phyloP scores from a whole-genome alignment of 2,113 vertebrate species.

The Bubo scandiacus region DNA sequence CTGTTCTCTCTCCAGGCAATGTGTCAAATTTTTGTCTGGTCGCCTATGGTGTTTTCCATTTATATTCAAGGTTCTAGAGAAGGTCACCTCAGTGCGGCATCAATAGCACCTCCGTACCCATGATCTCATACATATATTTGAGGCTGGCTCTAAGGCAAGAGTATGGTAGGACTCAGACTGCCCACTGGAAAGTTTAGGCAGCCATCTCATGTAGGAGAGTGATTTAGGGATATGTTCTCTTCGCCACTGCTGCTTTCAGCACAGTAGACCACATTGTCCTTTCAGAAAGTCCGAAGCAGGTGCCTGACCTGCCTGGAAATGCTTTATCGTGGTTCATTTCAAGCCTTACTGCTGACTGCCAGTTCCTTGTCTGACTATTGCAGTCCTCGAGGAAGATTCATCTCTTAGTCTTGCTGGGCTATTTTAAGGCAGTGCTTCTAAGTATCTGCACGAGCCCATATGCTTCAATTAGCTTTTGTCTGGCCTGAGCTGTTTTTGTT shows the following conservation, averaged over 20 bases:
- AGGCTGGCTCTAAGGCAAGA: neutral
- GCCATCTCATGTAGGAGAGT: neutral
- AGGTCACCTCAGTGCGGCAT: slow-evolving; percentile 39
- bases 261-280: neutral
- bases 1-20: slow-evolving; percentile 38
- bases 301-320: neutral
- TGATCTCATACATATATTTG: neutral
- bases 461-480: slow-evolving; percentile 51
- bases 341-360: neutral
- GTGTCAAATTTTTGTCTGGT: slow-evolving; percentile 15
- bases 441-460: neutral
- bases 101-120: neutral
- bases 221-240: slow-evolving; percentile 12
- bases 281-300: neutral
- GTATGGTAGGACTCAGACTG: neutral
- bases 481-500: slow-evolving; percentile 54
- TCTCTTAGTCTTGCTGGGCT: neutral
- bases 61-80: slow-evolving; percentile 38
- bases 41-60: slow-evolving; percentile 27
- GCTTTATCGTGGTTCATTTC: neutral
- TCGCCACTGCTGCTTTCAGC: neutral
- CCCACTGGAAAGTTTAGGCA: neutral
- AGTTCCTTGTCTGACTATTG: neutral
- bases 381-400: slow-evolving; percentile 29
- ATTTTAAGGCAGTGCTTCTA: slow-evolving; percentile 38